Base-by-base conservation (phyloP, 2,113 vertebrate genomes). In the Seriola dumerili region DNA sequence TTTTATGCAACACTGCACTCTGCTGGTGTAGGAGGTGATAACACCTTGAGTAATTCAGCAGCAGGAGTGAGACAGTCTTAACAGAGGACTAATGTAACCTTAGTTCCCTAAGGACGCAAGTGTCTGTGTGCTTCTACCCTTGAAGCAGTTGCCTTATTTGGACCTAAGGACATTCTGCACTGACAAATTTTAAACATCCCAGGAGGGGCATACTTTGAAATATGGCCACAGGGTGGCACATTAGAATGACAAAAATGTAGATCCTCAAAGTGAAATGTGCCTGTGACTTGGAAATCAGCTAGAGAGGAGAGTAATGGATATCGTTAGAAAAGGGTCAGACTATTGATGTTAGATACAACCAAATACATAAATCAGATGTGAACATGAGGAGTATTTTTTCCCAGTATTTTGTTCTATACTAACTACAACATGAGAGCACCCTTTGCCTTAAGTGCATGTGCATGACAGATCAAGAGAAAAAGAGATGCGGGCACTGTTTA, bases 151-250 rank as follows among this genome's bases (percentile, higher is more conserved):
- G 80, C 85, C 70, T 93, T 85, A 95, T 96, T 90, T 95, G 95
- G 93, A 95, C 81, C 95, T 89, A 68, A 92, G 96, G 94, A 90
- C 95, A 93, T 92, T 96, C 94, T 87, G 96, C 86, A 0, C 95
- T 95, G 86, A 96, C 83, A 91, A 95, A 93, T 95, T 86, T 96
- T 96, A 93, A 95, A 95, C 94, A 95, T 96, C 94, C 96, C 95
- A 84, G 94, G 86, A 81, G 94, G 91, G 89, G 94, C 91, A 82
- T 94, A 94, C 83, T 96, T 96, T 95, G 95, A 85, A 96, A 96
- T 85, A 62, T 94, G 94, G 93, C 95, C 96, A 96, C 90, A 78
- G 95, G 94, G 86, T 85, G 88, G 82, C 89, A 93, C 89, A 93
- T 91, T 82, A 95, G 88, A 87, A 91, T 84, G 91, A 93, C 91